A percentile compares a stretch with the other conserved stretches of the same genome.
Conservation (phyloP, 2,888 invertebrate genomes). For the Dasypogon diadema region DNA sequence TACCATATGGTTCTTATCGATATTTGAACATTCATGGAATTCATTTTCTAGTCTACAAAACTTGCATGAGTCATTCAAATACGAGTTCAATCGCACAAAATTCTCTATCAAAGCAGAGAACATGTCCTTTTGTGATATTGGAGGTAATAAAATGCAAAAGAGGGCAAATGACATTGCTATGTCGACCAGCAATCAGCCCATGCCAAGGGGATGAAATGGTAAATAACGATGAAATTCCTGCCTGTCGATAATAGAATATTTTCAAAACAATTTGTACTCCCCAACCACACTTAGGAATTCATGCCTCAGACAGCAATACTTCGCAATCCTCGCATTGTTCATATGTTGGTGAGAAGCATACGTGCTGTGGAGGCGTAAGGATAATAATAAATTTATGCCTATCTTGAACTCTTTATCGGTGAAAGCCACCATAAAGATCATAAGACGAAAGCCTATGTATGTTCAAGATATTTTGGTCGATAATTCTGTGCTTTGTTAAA, state of each 20-base stretch:
- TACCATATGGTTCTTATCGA: no score
- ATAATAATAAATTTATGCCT: slow-evolving; percentile 32
- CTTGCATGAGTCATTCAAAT: no score
- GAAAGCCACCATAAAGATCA: background rate
- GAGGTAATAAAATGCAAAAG: no score
- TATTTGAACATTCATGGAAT: no score
- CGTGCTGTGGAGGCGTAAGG: slow-evolving; percentile 13
- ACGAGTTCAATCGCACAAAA: no score
- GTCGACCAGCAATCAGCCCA: no score
- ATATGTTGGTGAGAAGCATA: background rate
- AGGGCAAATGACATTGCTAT: no score
- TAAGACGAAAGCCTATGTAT: background rate
- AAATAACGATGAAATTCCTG: slow-evolving; percentile 30
- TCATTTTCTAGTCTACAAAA: no score
- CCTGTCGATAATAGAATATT: slow-evolving; percentile 38
- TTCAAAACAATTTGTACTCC: slow-evolving; percentile 32
- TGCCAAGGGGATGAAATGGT: background rate
- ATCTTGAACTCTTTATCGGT: slow-evolving; percentile 14
- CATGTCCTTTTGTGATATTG: no score
- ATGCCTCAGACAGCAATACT: slow-evolving; percentile 20
- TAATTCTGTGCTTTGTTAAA: background rate
- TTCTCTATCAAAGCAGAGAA: no score
- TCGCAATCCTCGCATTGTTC: slow-evolving; percentile 15
- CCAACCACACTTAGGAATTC: background rate
- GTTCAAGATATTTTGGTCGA: background rate